These are phyloP conservation scores for Indicator maculatus DNA, from an alignment of 2,113 vertebrate species.

Conservation along the genomic window DNA sequence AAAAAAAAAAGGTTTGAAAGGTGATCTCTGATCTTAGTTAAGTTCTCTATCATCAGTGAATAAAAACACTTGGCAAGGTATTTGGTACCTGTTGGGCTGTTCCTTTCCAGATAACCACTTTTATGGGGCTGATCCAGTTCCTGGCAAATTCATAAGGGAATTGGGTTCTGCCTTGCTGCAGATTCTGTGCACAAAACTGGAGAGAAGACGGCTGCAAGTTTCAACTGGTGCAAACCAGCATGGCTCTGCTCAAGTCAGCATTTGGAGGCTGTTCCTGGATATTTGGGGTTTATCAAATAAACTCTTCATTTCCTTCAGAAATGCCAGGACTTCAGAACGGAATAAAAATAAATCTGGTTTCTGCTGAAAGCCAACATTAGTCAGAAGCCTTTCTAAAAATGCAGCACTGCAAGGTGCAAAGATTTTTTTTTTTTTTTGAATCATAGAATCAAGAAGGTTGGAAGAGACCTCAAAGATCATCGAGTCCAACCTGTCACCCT, in stretches of 20 bases:
- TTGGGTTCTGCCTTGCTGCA: background rate
- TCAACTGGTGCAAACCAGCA: rapidly evolving
- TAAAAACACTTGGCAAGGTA: slow-evolving; percentile 18
- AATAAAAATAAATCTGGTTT: slow-evolving; percentile 29
- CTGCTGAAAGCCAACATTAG: background rate
- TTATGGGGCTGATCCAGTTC: background rate
- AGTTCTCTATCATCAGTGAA: slow-evolving; percentile 32
- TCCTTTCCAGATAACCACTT: background rate
- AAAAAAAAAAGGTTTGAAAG: slow-evolving; percentile 8
- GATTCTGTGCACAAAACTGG: background rate
- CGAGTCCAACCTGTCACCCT: too few relatives aligned
- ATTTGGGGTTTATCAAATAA: slow-evolving; percentile 18
- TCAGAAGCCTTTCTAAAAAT: background rate
- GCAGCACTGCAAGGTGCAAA: background rate
- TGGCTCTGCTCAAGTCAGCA: background rate
- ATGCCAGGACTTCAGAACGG: background rate
- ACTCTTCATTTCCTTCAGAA: slow-evolving; percentile 19
- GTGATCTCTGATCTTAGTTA: background rate
- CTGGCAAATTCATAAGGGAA: background rate
- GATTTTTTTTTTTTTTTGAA: too few relatives aligned
- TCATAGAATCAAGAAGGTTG: too few relatives aligned
- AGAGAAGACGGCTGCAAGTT: background rate
- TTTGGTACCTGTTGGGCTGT: background rate
- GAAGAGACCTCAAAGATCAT: too few relatives aligned
- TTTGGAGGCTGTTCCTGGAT: background rate